Evolutionary conservation across 2,888 invertebrate genomes (phyloP).

Genomic region (Mythimna pallens): DNA sequence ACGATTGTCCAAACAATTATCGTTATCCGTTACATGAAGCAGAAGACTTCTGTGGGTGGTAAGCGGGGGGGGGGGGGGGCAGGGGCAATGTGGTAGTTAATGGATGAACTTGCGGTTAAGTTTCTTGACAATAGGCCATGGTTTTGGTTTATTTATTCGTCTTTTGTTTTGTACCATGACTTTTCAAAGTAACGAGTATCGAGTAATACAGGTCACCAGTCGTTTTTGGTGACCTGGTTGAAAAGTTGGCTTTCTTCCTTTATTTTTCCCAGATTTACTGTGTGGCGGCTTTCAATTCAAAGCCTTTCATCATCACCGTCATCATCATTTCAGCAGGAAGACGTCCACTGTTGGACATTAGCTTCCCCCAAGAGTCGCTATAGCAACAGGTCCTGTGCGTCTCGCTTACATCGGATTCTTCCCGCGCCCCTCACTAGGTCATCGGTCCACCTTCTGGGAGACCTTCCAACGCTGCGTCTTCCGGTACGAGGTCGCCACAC

Average conservation of each 20-base stretch:
- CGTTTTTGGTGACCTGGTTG: not conserved
- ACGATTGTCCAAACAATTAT: slow-evolving; percentile 67
- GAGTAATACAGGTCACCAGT: not conserved
- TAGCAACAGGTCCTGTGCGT: too few species aligned
- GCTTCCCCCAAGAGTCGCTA: too few species aligned
- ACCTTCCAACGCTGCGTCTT: too few species aligned
- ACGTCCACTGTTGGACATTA: too few species aligned
- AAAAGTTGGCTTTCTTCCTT: not conserved
- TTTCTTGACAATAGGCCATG: slow-evolving; percentile 26
- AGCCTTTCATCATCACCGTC: too few species aligned
- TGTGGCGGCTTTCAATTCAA: too few species aligned
- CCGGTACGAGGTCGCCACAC: too few species aligned
- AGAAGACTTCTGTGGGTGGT: slow-evolving; percentile 46
- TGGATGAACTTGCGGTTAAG: slow-evolving; percentile 49
- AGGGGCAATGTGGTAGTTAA: slow-evolving; percentile 33
- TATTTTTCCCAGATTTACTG: not conserved
- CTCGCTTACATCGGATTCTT: too few species aligned
- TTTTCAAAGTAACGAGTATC: not conserved
- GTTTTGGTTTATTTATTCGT: slow-evolving; percentile 32
- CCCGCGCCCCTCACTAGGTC: too few species aligned
- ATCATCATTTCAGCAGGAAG: too few species aligned
- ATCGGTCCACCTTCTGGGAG: too few species aligned
- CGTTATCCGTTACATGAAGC: slow-evolving; percentile 61
- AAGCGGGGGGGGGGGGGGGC: not conserved
- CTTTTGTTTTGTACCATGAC: not conserved